phyloP scores from a whole-genome alignment of 2,113 vertebrate species.

The Cathartes aura region DNA sequence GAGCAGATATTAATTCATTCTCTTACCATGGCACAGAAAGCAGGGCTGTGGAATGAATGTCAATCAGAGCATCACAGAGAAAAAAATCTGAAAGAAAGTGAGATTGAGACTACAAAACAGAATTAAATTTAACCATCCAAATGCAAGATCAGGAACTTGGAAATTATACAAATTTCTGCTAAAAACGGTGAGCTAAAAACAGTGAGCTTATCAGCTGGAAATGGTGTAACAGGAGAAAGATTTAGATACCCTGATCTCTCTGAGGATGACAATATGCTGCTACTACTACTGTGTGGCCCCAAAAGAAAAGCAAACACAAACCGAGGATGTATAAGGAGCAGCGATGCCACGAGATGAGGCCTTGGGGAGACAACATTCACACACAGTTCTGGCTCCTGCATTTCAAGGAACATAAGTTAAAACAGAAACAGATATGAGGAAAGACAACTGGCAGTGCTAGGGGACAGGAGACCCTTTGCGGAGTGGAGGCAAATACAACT shows the following conservation, averaged over 20 bases:
- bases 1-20: not conserved
- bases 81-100: not conserved
- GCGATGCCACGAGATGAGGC: rapidly evolving
- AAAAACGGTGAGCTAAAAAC: not conserved
- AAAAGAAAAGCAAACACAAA: not conserved
- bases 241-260: not conserved
- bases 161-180: not conserved
- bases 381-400: not conserved
- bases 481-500: not conserved
- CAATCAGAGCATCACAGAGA: not conserved
- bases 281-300: not conserved
- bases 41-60: not conserved
- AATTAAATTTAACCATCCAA: not conserved
- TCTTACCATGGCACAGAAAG: not conserved
- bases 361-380: not conserved
- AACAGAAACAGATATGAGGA: not conserved
- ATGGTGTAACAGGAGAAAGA: not conserved
- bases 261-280: not conserved
- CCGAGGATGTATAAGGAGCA: not conserved
- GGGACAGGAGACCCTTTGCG: rapidly evolving
- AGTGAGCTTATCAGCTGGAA: not conserved
- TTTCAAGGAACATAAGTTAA: not conserved
- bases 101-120: not conserved
- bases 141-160: not conserved
- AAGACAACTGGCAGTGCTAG: not conserved